Evolutionary conservation across 2,797 vertebrate species (phyloP).

Genomic region (Acanthurus leucopareius): DNA sequence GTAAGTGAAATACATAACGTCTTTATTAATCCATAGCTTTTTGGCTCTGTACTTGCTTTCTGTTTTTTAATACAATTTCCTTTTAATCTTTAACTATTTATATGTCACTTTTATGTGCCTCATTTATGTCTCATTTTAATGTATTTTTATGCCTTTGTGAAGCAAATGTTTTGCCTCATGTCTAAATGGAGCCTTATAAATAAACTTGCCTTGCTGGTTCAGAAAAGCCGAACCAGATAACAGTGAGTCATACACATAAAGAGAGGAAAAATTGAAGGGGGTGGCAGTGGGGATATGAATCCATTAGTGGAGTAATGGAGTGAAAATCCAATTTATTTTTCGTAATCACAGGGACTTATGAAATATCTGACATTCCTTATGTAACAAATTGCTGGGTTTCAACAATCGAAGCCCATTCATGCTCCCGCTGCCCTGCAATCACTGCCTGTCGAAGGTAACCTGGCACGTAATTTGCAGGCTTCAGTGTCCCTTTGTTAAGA

Average conservation of each 20-base stretch:
- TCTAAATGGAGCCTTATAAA: no score
- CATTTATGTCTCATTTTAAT: no score
- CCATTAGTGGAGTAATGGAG: slow-evolving; percentile 34
- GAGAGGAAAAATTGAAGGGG: neutral
- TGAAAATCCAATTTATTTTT: slow-evolving; percentile 44
- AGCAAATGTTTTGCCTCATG: no score
- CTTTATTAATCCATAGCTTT: no score
- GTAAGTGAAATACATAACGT: no score
- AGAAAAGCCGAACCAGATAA: slow-evolving; percentile 2
- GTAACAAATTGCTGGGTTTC: neutral
- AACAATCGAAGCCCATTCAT: slow-evolving; percentile 37
- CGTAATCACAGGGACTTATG: slow-evolving; percentile 12
- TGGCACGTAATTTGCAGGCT: slow-evolving; percentile 2
- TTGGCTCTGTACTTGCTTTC: no score
- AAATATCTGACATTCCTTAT: slow-evolving; percentile 21
- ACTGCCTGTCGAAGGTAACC: slow-evolving; percentile 35
- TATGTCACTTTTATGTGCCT: no score
- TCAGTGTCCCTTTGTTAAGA: slow-evolving; percentile 13
- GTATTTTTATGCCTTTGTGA: no score
- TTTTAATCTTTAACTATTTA: no score
- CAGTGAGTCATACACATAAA: neutral
- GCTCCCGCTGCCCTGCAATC: slow-evolving; percentile 19
- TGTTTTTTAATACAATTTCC: no score
- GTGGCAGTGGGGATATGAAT: neutral
- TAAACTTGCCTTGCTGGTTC: neutral